Conservation (phyloP, 2,113 vertebrate genomes). For the Pycnonotus jocosus region DNA sequence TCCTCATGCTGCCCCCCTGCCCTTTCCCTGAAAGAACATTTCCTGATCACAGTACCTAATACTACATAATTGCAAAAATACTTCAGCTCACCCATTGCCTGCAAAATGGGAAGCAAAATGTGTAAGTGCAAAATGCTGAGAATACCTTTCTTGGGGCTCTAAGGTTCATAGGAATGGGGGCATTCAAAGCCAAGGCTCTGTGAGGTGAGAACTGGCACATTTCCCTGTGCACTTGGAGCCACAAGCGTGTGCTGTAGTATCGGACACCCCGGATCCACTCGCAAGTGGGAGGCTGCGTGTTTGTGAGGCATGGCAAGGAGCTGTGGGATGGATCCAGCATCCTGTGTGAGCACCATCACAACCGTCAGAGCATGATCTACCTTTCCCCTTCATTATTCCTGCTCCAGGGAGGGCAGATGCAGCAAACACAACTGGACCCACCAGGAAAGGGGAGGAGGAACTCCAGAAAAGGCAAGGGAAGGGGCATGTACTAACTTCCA, state of each 20-base stretch:
- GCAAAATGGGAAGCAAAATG: background rate
- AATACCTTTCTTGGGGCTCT: background rate
- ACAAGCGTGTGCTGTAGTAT: background rate
- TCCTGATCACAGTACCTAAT: background rate
- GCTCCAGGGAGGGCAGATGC: background rate
- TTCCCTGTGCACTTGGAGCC: background rate
- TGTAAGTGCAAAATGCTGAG: background rate
- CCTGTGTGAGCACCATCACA: background rate
- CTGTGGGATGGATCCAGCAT: background rate
- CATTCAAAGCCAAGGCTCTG: background rate
- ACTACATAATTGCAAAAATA: background rate
- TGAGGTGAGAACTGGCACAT: background rate
- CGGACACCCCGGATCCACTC: no score
- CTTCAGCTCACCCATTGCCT: background rate
- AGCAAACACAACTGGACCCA: background rate
- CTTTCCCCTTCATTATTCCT: background rate
- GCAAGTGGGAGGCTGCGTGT: background rate
- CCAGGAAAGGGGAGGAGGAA: background rate
- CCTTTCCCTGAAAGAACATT: background rate
- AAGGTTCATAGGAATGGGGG: background rate
- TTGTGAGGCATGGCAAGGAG: background rate
- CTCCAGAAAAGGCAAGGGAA: background rate
- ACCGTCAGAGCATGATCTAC: background rate
- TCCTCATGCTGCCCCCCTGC: background rate
- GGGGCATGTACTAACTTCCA: background rate